Percentiles rank a stretch among this genome's conserved stretches.
Conservation (phyloP, 1,140 invertebrate species). For the Holotrichia oblita region DNA sequence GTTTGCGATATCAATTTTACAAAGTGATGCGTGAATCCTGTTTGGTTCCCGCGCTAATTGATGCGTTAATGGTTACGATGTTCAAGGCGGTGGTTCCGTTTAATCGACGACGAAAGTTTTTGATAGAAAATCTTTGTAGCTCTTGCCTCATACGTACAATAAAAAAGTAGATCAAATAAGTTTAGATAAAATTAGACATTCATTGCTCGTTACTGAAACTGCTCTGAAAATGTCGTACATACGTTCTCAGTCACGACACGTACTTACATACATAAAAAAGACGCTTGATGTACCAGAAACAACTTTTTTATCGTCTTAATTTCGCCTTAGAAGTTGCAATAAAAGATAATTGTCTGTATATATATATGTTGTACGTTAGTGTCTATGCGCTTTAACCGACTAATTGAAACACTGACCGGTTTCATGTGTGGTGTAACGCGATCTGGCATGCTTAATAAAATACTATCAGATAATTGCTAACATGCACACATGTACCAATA, state of each 20-base stretch:
- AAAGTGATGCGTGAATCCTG: too few species aligned
- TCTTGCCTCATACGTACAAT: too few species aligned
- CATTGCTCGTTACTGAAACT: not conserved
- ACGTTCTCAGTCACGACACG: not conserved
- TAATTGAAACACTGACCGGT: constrained; percentile 20
- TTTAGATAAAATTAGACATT: constrained; percentile 2
- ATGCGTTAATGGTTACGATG: too few species aligned
- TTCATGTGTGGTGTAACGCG: constrained; percentile 15
- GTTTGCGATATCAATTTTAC: too few species aligned
- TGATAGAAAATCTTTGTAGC: too few species aligned
- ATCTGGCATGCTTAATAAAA: constrained; percentile 3
- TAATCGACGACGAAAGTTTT: too few species aligned
- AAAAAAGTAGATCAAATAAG: not conserved
- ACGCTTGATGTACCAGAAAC: constrained; percentile 1
- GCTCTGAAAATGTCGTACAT: not conserved
- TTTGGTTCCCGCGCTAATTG: too few species aligned
- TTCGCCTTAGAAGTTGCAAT: constrained; percentile 20
- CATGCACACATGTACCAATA: not conserved
- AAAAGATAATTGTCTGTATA: constrained; percentile 12
- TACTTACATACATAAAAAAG: not conserved
- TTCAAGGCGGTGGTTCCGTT: too few species aligned
- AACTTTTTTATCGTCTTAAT: not conserved
- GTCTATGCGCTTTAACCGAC: not conserved
- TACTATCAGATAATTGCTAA: constrained; percentile 9
- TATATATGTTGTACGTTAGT: not conserved